A percentile compares a stretch with the other conserved stretches of the same genome.
These are phyloP conservation scores for Myodes glareolus DNA, from an alignment of 2,113 vertebrate species.

Conservation along the genomic window DNA sequence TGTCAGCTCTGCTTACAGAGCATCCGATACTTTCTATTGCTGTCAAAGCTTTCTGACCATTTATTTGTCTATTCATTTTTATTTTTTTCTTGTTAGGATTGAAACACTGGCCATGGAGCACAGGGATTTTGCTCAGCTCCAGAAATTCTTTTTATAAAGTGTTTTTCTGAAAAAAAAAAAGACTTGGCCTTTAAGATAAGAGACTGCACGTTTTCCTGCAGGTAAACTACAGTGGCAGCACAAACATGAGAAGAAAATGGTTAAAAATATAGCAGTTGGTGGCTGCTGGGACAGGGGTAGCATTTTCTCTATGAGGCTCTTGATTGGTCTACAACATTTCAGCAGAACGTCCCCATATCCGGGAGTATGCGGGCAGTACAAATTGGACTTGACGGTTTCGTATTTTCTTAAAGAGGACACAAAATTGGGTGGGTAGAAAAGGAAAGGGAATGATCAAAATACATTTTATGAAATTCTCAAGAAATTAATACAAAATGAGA, in stretches of 20 bases:
- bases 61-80: background rate
- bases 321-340: background rate
- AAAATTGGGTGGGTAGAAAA: background rate
- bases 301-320: background rate
- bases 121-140: constrained; percentile 69
- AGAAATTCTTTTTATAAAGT: constrained; percentile 56
- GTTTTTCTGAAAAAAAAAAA: constrained; percentile 59
- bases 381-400: background rate
- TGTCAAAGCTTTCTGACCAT: constrained; percentile 17
- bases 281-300: background rate
- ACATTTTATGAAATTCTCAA: too few species aligned
- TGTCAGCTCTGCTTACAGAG: constrained; percentile 79
- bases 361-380: background rate
- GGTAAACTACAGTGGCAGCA: background rate
- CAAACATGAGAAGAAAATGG: background rate
- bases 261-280: background rate
- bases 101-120: constrained; percentile 66
- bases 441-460: background rate
- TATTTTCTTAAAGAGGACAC: background rate
- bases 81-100: constrained; percentile 72
- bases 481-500: background rate
- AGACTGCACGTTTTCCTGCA: constrained; percentile 46
- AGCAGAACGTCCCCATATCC: too few species aligned
- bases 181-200: constrained; percentile 51
- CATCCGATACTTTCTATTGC: constrained; percentile 74